Evolutionary conservation across 2,888 invertebrate genomes (phyloP), one percentile per base, ranked within the genome.

Genomic region (Petrophora chlorosata): DNA sequence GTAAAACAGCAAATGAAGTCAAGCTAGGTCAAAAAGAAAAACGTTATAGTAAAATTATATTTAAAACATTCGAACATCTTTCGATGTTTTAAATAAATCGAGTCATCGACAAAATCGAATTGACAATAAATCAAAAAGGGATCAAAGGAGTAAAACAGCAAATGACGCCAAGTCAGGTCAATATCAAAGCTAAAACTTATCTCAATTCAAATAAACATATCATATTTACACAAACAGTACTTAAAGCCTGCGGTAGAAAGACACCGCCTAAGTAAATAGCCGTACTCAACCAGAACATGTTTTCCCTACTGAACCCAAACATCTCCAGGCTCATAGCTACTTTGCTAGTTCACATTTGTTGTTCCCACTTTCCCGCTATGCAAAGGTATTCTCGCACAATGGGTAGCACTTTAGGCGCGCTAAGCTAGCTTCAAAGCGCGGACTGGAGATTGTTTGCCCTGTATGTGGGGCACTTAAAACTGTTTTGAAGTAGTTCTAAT

Each of bases 371-470:
- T 52, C 51, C 57, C 52, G 55, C 60, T 67, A 67, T 67, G 67
- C 67, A 67, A 67, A 73, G 72, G 68, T 67, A 63, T 50, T 32
- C n/a, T n/a, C 49, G 42, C 64, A 79, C 79, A 76, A 79, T 77
- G 54, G n/a, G 71, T 23, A 67, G 67, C 71, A 74, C 76, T 79
- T 71, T 61, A 69, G 61, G 5, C 41, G 36, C 51, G 42, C 53
- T 49, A 39, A 53, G 56, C 45, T 45, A 32, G 36, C 47, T 56
- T 16, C 44, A 59, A 25, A 44, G 44, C 52, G 23, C 22, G 40
- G 38, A 22, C 32, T 48, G 32, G 10, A 48, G 34, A 40, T 53
- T 51, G 48, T 53, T 53, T 56, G 47, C 22, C 42, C 47, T 50
- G 50, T 45, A 45, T 50, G 44, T 43, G 45, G 23, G 10, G 41